Base-by-base conservation (phyloP, 2,797 vertebrate genomes). In the Poecilia picta region DNA sequence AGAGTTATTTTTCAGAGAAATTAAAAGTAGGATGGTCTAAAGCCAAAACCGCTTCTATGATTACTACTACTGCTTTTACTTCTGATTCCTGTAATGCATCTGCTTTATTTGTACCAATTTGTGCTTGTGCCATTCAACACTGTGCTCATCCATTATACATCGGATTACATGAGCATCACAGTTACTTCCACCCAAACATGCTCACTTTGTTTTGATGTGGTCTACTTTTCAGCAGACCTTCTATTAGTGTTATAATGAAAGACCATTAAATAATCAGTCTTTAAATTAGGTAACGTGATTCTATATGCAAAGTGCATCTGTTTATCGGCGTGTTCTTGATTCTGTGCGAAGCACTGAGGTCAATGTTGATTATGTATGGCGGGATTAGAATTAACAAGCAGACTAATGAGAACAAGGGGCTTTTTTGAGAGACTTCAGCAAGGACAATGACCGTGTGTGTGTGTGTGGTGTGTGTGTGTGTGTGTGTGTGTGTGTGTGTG, bases 61-160 rank as follows among this genome's bases (percentile, higher is more conserved):
- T 81, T 31, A 7, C 23, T 4, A 72, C 79, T 31, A 31, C 72
- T 73, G 76, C 68, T 78, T 78, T 83, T 72, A 83, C 47, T 47
- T 71, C 81, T 81, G 47, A 79, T 85, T 87, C 77, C 80, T 82
- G 83, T 74, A 53, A 76, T 76, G 83, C 87, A 89, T 85, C 78
- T 85, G 85, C 81, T 84, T 88, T 81, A 91, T 93, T 93, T 92
- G 89, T 90, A 88, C 75, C 89, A 89, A 91, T 90, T 87, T 92
- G 83, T 87, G 85, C 73, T 87, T 82, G 82, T 89, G 85, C 78
- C 8, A 1, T 89, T 89, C 87, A 81, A 86, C 88, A 85, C 81
- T 76, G 74, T 78, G 77, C 91, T 93, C 87, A 93, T 94, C 87
- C 89, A 93, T 93, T 92, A 91, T 92, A 89, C 91, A 92, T 89